Conservation (phyloP, 2,888 invertebrate species). For the Parascotia fuliginaria region DNA sequence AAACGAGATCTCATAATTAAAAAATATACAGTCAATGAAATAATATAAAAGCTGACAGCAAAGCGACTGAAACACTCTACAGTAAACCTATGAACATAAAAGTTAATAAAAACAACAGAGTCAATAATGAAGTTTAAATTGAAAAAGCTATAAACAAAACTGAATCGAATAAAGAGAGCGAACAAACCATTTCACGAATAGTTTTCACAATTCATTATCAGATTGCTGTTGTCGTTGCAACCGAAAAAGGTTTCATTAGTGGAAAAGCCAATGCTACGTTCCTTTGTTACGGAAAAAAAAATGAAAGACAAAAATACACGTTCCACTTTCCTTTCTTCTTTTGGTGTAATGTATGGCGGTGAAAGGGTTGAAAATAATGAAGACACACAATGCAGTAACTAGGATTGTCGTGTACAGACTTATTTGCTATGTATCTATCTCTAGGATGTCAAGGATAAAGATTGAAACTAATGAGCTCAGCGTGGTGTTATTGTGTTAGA, state of each 20-base stretch:
- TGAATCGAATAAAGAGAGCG: constrained; percentile 17
- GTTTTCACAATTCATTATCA: constrained; percentile 52
- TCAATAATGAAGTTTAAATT: constrained; percentile 15
- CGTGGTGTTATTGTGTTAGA: no score
- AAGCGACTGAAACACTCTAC: no score
- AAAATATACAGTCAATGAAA: no score
- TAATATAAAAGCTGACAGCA: no score
- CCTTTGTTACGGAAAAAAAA: constrained; percentile 63
- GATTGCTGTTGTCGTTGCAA: constrained; percentile 54
- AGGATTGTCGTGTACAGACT: neutral
- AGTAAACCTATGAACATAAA: no score
- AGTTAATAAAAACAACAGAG: no score
- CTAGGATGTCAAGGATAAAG: no score
- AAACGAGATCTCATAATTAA: no score
- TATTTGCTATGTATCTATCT: neutral
- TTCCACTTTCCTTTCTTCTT: constrained; percentile 65
- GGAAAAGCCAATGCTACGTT: constrained; percentile 60
- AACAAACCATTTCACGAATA: constrained; percentile 24
- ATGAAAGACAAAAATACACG: constrained; percentile 67
- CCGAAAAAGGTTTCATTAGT: constrained; percentile 70
- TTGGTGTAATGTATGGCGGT: constrained; percentile 60
- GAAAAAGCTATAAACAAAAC: constrained; percentile 10
- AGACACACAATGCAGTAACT: constrained; percentile 47
- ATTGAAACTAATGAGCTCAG: no score
- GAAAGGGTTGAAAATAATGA: constrained; percentile 75